Base-by-base conservation (phyloP, 2,797 vertebrate genomes). In the Odontamblyopus lacepedii region DNA sequence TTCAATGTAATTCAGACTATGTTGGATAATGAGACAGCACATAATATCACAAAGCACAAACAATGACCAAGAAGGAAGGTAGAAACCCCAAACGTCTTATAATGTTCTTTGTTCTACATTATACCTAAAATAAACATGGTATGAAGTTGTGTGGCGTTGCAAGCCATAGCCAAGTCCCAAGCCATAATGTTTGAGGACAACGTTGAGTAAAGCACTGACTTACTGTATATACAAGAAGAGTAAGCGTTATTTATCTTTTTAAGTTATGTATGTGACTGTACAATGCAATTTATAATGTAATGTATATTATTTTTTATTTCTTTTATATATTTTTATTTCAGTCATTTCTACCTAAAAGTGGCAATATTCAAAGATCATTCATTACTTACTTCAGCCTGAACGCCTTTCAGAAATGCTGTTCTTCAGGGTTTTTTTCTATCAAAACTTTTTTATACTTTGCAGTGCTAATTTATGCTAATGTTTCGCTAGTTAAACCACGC, bases 221-320 rank as follows among this genome's bases (percentile, higher is more conserved):
- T 70, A 59, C 67, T 82, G 77, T 81, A 76, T 74, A 79, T 80
- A 77, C 73, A 75, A 76, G 30, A 72, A 82, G 75, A 77, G 73
- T 69, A 79, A 67, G 69, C 74, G 68, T 74, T 90, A 91, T 91
- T 91, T 91, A 90, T 89, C 83, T 83, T 79, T 82, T 85, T 85
- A 86, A 89, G 80, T 89, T 89, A 82, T 86, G 82, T 83, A 38
- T 87, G 75, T 73, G 83, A 79, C 73, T 82, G 72, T 83, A 82
- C 38, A 70, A 78, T 72, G 62, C 50, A 56, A 29, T 79, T 79
- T 13, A 80, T 69, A 4, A 75, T 67, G 65, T 66, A 71, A 26
- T 50, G 72, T 80, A 63, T 61, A 73, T 79, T 73, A n/a, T 59
- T 69, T 73, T 80, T 55, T 55, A 72, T 78, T 73, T n/a, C 51